A percentile compares a stretch with the other conserved stretches of the same genome.
These are phyloP conservation scores for Sisyra nigra DNA, from an alignment of 2,888 invertebrate species.

Conservation along the genomic window DNA sequence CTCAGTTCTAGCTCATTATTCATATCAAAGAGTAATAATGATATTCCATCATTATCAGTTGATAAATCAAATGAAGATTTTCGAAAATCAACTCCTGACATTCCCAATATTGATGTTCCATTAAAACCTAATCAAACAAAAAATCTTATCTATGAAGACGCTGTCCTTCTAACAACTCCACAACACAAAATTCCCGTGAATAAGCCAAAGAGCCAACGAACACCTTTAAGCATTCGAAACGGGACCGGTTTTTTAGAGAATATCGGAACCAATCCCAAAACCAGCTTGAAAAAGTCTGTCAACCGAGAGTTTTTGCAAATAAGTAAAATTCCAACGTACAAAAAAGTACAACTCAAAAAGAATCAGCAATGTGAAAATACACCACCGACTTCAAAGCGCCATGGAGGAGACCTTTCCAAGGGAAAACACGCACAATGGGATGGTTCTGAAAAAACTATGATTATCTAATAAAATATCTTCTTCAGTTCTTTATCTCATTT, in stretches of 20 bases:
- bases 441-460: conserved; percentile 21
- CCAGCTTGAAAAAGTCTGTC: conserved; percentile 22
- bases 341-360: conserved; percentile 14
- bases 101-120: conserved; percentile 25
- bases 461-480: conserved; percentile 22
- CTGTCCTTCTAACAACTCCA: conserved; percentile 18
- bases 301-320: not conserved
- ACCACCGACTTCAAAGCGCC: conserved; percentile 19
- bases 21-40: too few species aligned
- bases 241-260: conserved; percentile 14
- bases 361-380: conserved; percentile 25
- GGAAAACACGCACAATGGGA: conserved; percentile 22
- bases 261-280: too few species aligned
- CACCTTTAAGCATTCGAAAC: conserved; percentile 21
- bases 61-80: not conserved
- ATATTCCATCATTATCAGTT: too few species aligned
- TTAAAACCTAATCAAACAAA: conserved; percentile 21
- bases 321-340: not conserved
- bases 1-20: too few species aligned
- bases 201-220: conserved; percentile 15
- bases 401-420: conserved; percentile 9
- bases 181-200: conserved; percentile 5
- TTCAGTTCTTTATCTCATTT: not conserved
- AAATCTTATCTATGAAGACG: conserved; percentile 41
- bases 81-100: conserved; percentile 15